Evolutionary conservation across 2,888 invertebrate genomes (phyloP).

Genomic region (Dendrolimus houi): DNA sequence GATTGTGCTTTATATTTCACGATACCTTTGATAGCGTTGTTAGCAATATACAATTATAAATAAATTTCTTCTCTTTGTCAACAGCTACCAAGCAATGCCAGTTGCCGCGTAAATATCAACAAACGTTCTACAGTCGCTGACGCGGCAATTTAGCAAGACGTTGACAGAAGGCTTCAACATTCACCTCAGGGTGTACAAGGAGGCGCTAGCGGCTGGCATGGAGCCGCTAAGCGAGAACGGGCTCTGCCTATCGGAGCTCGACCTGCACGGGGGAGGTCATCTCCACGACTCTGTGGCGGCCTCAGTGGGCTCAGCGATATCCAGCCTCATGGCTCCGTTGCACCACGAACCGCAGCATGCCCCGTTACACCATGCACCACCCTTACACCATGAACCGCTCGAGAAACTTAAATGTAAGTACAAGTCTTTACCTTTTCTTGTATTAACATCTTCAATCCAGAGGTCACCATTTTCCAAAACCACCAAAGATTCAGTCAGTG

Average conservation of each 20-base stretch:
- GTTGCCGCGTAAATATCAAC: conserved; percentile 13
- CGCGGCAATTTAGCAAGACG: conserved; percentile 26
- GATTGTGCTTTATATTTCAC: too few relatives aligned
- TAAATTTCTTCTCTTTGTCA: conserved; percentile 2
- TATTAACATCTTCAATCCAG: too few relatives aligned
- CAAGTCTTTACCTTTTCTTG: too few relatives aligned
- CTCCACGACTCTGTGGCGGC: conserved; percentile 70
- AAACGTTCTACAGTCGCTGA: conserved; percentile 13
- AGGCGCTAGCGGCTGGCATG: conserved; percentile 80
- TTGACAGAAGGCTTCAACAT: conserved; percentile 54
- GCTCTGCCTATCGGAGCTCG: conserved; percentile 85
- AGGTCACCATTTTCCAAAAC: too few relatives aligned
- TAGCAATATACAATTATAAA: too few relatives aligned
- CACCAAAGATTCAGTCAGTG: too few relatives aligned
- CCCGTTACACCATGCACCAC: conserved; percentile 76
- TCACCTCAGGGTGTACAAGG: conserved; percentile 76
- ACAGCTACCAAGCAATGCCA: conserved; percentile 18
- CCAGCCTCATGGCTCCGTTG: conserved; percentile 72
- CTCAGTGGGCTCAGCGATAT: conserved; percentile 72
- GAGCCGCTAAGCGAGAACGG: conserved; percentile 82
- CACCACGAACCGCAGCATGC: conserved; percentile 76
- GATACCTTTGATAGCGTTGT: too few relatives aligned
- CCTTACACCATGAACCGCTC: conserved; percentile 81
- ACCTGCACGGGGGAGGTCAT: conserved; percentile 67
- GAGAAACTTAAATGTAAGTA: conserved; percentile 88